Percentiles rank a stretch among this genome's conserved stretches.
Conservation (phyloP, 2,888 invertebrate species). For the Labia minor region DNA sequence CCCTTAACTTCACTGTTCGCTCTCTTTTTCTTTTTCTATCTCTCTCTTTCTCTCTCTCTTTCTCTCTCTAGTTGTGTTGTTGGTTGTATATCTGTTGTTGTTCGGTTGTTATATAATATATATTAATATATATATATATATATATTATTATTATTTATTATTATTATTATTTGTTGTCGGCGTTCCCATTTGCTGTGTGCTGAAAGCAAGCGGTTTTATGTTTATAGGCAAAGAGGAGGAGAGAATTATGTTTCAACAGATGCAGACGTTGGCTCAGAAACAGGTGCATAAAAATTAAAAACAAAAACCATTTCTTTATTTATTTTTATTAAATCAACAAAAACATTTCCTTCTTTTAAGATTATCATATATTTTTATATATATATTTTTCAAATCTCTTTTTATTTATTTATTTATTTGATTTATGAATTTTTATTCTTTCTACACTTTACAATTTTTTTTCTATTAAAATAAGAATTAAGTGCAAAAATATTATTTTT, state of each 20-base stretch:
- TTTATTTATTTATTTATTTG: constrained; percentile 22
- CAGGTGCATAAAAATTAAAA: constrained; percentile 58
- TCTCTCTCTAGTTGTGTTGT: not conserved
- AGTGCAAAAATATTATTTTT: too few species aligned
- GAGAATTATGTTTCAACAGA: constrained; percentile 91
- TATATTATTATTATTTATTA: not conserved
- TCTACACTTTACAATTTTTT: constrained; percentile 19
- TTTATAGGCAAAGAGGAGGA: constrained; percentile 84
- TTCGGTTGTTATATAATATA: not conserved
- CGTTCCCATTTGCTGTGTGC: constrained; percentile 26
- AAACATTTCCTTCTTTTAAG: constrained; percentile 27
- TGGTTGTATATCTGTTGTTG: constrained; percentile 28
- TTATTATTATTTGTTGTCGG: constrained; percentile 24
- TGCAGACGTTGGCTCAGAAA: constrained; percentile 93
- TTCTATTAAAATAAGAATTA: constrained; percentile 17
- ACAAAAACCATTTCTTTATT: too few species aligned
- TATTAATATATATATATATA: too few species aligned
- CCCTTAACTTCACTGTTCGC: not conserved
- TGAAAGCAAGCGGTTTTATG: constrained; percentile 21
- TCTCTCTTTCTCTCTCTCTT: not conserved
- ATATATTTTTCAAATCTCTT: constrained; percentile 24
- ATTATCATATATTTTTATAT: constrained; percentile 22
- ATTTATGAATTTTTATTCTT: constrained; percentile 20
- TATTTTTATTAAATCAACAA: not conserved
- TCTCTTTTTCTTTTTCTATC: not conserved